These are phyloP conservation scores for Raja brachyura DNA, from an alignment of 2,113 vertebrate species.

Conservation along the genomic window DNA sequence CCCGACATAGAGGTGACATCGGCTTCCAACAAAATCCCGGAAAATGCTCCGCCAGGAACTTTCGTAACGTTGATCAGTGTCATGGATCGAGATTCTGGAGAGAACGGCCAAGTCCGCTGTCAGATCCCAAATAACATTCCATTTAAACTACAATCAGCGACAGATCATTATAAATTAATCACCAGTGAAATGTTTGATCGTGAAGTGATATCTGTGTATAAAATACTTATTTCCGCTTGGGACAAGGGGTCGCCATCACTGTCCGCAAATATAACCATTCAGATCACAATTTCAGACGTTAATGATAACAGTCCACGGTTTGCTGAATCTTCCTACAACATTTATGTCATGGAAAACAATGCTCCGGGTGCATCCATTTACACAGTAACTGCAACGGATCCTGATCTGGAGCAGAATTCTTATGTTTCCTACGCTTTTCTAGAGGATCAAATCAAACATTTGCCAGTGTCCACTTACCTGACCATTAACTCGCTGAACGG, in stretches of 20 bases:
- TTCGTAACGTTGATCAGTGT: conserved; percentile 50
- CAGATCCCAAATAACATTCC: conserved; percentile 48
- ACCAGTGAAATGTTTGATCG: conserved; percentile 53
- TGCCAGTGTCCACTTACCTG: not conserved
- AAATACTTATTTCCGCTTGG: conserved; percentile 47
- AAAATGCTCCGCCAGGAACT: conserved; percentile 47
- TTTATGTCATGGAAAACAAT: conserved; percentile 47
- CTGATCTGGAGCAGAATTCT: conserved; percentile 53
- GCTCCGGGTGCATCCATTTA: conserved; percentile 51
- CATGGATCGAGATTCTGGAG: conserved; percentile 47
- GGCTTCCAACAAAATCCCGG: conserved; percentile 47
- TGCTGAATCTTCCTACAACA: conserved; percentile 40
- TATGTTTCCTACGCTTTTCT: conserved; percentile 45
- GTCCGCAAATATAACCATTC: conserved; percentile 47
- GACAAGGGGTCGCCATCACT: conserved; percentile 49
- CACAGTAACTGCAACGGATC: conserved; percentile 50
- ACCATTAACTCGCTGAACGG: conserved; percentile 31
- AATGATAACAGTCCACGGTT: conserved; percentile 55
- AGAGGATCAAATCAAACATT: not conserved
- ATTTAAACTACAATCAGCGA: conserved; percentile 50
- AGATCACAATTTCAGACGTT: conserved; percentile 51
- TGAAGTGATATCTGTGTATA: conserved; percentile 53
- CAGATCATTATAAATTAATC: conserved; percentile 59
- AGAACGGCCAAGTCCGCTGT: conserved; percentile 50
- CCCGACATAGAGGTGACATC: conserved; percentile 50